Conservation (phyloP, 1,140 invertebrate species). For the Drosophila pectinifera region DNA sequence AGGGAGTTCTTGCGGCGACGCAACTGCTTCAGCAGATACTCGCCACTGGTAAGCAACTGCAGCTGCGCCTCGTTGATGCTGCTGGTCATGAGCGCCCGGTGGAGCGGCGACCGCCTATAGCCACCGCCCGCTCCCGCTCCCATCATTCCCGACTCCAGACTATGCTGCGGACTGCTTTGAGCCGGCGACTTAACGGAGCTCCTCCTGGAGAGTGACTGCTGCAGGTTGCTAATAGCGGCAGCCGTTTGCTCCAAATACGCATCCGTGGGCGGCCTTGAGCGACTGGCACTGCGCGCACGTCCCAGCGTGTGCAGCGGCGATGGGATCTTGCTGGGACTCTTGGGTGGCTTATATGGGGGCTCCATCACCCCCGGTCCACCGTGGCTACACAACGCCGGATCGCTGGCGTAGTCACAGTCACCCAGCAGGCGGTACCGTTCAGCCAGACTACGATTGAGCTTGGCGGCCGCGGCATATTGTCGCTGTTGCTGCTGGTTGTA, state of each 20-base stretch:
- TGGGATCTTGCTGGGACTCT: conserved; percentile 88
- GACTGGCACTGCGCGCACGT: conserved; percentile 86
- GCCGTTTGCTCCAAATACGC: conserved; percentile 88
- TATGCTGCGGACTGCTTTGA: conserved; percentile 77
- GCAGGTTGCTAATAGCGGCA: conserved; percentile 88
- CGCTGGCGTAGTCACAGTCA: conserved; percentile 81
- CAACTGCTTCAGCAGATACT: conserved; percentile 80
- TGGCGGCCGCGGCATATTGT: conserved; percentile 59
- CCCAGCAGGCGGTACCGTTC: conserved; percentile 76
- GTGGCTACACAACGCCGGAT: conserved; percentile 78
- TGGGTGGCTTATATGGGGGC: conserved; percentile 85
- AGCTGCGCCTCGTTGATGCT: conserved; percentile 82
- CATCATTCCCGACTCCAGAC: conserved; percentile 52
- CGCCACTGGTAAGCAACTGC: conserved; percentile 77
- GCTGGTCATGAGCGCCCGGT: conserved; percentile 80
- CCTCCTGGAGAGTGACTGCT: conserved; percentile 84
- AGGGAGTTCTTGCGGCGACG: conserved; percentile 86
- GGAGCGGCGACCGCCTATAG: conserved; percentile 72
- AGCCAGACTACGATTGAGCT: conserved; percentile 69
- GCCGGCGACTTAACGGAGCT: conserved; percentile 81
- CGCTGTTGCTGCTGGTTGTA: conserved; percentile 59
- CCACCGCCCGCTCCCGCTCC: conserved; percentile 44
- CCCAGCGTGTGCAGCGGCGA: conserved; percentile 87
- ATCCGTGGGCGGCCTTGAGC: conserved; percentile 76
- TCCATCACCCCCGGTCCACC: conserved; percentile 42